These are phyloP conservation scores for Procavia capensis DNA, from an alignment of 2,113 vertebrate genomes.

Conservation along the genomic window DNA sequence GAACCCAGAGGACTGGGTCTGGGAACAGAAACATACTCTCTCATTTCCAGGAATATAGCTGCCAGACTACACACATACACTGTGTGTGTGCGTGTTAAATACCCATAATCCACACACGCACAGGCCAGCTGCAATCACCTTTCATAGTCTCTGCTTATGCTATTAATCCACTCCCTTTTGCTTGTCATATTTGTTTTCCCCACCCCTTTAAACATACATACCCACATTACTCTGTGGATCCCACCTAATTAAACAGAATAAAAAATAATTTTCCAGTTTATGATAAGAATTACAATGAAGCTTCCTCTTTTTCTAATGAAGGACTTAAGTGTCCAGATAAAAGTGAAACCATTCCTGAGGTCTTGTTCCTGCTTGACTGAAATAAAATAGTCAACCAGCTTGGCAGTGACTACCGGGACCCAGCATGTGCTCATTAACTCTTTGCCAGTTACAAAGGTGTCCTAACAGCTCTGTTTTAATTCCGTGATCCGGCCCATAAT, in stretches of 20 bases:
- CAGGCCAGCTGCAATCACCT: background rate
- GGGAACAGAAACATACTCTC: background rate
- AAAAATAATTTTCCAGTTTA: constrained; percentile 77
- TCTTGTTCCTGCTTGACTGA: constrained; percentile 79
- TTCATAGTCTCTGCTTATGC: background rate
- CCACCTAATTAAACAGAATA: constrained; percentile 46
- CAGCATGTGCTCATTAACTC: constrained; percentile 84
- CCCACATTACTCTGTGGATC: constrained; percentile 57
- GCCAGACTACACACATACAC: background rate
- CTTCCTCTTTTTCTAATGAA: constrained; percentile 84
- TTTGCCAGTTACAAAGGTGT: constrained; percentile 84
- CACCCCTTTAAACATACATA: background rate
- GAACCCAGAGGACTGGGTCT: background rate
- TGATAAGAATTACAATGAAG: constrained; percentile 79
- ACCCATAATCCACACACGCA: background rate
- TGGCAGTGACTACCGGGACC: constrained; percentile 78
- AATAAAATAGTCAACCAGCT: constrained; percentile 82
- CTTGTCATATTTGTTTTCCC: constrained; percentile 37
- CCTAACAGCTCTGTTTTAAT: constrained; percentile 86
- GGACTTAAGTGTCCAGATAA: constrained; percentile 83
- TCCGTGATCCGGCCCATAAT: constrained; percentile 88
- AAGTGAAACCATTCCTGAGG: constrained; percentile 85
- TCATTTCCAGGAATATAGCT: constrained; percentile 24
- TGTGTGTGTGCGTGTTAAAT: background rate
- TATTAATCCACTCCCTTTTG: constrained; percentile 1